Evolutionary conservation across 2,797 vertebrate species (phyloP), one percentile per base, ranked within the genome.

Genomic region (Enteromius fasciolatus): DNA sequence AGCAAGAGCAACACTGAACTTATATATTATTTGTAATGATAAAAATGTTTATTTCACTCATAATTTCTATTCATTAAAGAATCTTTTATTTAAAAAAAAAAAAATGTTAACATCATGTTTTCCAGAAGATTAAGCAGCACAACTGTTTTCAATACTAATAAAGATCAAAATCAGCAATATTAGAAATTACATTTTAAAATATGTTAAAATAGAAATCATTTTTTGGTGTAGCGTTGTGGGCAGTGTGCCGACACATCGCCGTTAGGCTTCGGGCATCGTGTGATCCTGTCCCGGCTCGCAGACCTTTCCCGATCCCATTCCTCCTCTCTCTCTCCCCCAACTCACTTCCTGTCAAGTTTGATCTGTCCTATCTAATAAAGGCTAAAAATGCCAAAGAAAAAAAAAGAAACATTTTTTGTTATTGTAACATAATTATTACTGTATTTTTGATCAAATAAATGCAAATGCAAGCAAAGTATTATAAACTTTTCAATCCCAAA

Each of bases 381-480:
- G 39, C 39, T 39, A 39, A 41, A 41, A 39, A 36, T 7, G 33
- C 5, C 4, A 36, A 36, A 36, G 5, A 36, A 36, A 36, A 36
- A 36, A 36, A 36, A 7, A 36, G 1, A 28, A 28, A 5, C 5
- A 2, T 25, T 25, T 61, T 28, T 61, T 28, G 6, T 61, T 28
- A 14, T 61, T 31, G 28, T 61, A 31, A 7, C 15, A 28, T n/a
- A n/a, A n/a, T n/a, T n/a, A n/a, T n/a, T n/a, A 63, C 25, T 63
- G 66, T 68, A 67, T 39, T 39, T 63, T 63, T 63, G 6, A 68
- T 41, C 20, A 67, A 20, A 67, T 67, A 66, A 66, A 66, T 20
- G 18, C 31, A 66, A 59, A 59, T 25, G 14, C 57, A 59, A 12
- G n/a, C 12, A 31, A 63, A 63, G 20, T 12, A 10, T 67, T 67